Evolutionary conservation across 2,888 invertebrate genomes (phyloP).

Genomic region (Penaeus monodon): DNA sequence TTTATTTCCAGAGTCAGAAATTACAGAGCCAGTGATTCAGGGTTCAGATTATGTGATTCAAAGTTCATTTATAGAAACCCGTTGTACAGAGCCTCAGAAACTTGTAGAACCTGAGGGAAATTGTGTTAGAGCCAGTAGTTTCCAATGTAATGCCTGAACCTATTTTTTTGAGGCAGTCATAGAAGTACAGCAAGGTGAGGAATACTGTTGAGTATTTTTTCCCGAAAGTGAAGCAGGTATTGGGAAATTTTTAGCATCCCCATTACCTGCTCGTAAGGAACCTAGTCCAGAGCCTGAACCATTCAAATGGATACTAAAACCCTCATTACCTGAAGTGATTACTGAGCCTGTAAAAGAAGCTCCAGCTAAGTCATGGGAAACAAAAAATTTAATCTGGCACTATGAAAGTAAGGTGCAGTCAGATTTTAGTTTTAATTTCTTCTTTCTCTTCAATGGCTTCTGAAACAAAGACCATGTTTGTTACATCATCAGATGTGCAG

Average conservation of each 20-base stretch:
- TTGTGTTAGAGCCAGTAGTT: neutral
- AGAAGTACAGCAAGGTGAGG: slow-evolving; percentile 10
- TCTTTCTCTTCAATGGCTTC: slow-evolving; percentile 31
- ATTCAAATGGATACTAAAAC: neutral
- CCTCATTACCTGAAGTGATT: neutral
- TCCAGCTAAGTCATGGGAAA: too few relatives aligned
- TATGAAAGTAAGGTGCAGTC: too few relatives aligned
- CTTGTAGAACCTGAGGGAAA: neutral
- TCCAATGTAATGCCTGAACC: slow-evolving; percentile 9
- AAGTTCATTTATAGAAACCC: too few relatives aligned
- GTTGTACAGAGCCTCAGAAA: neutral
- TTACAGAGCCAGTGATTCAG: too few relatives aligned
- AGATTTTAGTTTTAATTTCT: slow-evolving; percentile 1
- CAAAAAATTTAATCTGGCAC: too few relatives aligned
- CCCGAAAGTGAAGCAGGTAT: slow-evolving; percentile 47
- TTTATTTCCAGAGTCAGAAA: too few relatives aligned
- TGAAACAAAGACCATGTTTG: slow-evolving; percentile 46
- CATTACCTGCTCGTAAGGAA: slow-evolving; percentile 20
- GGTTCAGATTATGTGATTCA: too few relatives aligned
- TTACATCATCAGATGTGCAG: slow-evolving; percentile 41
- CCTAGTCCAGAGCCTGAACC: slow-evolving; percentile 18
- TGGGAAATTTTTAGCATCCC: slow-evolving; percentile 28
- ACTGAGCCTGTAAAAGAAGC: neutral
- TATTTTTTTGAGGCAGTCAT: neutral
- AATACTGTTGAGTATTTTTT: slow-evolving; percentile 44